These are phyloP conservation scores for Symphodus melops DNA, from an alignment of 2,113 vertebrate species.

Conservation along the genomic window DNA sequence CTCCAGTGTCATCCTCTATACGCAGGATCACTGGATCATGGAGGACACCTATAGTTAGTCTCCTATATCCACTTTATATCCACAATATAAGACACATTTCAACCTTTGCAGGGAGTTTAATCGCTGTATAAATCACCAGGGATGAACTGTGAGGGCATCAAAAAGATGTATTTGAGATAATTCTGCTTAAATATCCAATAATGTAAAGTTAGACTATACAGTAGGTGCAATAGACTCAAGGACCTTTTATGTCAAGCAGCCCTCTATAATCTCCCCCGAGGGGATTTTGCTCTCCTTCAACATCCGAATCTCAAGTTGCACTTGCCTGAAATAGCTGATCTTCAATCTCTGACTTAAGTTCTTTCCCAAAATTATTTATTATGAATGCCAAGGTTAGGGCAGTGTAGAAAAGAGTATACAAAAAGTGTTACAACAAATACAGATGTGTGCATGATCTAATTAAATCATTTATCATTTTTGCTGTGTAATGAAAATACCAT, in stretches of 20 bases:
- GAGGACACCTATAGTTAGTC: conserved; percentile 58
- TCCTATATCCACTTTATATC: conserved; percentile 44
- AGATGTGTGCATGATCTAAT: conserved; percentile 21
- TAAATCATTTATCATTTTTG: conserved; percentile 20
- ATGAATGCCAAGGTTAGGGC: conserved; percentile 58
- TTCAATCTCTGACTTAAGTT: conserved; percentile 65
- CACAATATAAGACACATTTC: conserved; percentile 29
- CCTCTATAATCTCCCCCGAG: conserved; percentile 46
- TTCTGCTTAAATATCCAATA: conserved; percentile 30
- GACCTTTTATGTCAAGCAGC: conserved; percentile 55
- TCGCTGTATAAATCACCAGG: conserved; percentile 20
- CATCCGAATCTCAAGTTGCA: conserved; percentile 72
- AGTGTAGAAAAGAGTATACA: background rate
- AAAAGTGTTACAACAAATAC: background rate
- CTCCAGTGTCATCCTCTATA: conserved; percentile 30
- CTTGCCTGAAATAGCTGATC: conserved; percentile 72
- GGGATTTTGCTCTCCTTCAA: conserved; percentile 65
- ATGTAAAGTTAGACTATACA: conserved; percentile 36
- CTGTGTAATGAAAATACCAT: background rate
- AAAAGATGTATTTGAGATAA: conserved; percentile 21
- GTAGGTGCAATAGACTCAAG: conserved; percentile 30
- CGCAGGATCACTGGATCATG: conserved; percentile 49
- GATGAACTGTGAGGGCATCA: conserved; percentile 40
- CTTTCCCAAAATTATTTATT: conserved; percentile 69
- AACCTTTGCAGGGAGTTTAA: conserved; percentile 17